phyloP scores from a whole-genome alignment of 2,797 vertebrate genomes.

The Smutsia temminckii region DNA sequence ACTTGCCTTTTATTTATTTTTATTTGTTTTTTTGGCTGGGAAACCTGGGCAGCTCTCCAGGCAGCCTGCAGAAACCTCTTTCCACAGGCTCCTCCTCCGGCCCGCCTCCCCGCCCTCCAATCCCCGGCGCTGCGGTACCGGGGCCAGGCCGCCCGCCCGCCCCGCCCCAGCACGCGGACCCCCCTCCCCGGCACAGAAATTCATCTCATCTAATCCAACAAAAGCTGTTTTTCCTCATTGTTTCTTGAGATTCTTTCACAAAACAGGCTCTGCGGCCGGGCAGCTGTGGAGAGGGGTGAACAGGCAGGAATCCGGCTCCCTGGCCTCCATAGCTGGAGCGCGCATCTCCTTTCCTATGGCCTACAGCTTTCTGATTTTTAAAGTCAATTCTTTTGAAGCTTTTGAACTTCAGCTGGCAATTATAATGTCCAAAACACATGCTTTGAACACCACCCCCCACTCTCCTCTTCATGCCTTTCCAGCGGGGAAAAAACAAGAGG shows the following conservation, averaged over 20 bases:
- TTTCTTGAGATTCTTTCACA: constrained; percentile 75
- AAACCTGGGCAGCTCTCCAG: constrained; percentile 82
- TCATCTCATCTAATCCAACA: constrained; percentile 79
- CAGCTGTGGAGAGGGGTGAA: constrained; percentile 57
- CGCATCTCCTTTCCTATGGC: neutral
- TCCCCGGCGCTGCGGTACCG: constrained; percentile 48
- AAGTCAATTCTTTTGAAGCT: constrained; percentile 63
- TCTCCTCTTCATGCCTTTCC: neutral
- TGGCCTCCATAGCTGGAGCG: constrained; percentile 1
- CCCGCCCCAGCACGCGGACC: neutral
- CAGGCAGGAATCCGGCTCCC: constrained; percentile 56
- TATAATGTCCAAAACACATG: constrained; percentile 31
- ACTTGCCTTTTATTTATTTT: constrained; percentile 82
- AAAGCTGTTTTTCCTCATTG: constrained; percentile 75
- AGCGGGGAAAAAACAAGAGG: neutral
- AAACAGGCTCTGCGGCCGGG: constrained; percentile 70
- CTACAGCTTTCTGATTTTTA: constrained; percentile 44
- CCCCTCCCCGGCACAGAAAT: constrained; percentile 70
- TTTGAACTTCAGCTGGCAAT: constrained; percentile 61
- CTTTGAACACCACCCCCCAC: neutral
- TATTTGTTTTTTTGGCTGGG: constrained; percentile 81
- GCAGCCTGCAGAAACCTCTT: constrained; percentile 73
- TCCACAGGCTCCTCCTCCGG: constrained; percentile 48
- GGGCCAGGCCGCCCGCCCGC: neutral
- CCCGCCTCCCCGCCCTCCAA: neutral